These are phyloP conservation scores for Cryptophagus acutangulus DNA, from an alignment of 2,888 invertebrate species.

Conservation along the genomic window DNA sequence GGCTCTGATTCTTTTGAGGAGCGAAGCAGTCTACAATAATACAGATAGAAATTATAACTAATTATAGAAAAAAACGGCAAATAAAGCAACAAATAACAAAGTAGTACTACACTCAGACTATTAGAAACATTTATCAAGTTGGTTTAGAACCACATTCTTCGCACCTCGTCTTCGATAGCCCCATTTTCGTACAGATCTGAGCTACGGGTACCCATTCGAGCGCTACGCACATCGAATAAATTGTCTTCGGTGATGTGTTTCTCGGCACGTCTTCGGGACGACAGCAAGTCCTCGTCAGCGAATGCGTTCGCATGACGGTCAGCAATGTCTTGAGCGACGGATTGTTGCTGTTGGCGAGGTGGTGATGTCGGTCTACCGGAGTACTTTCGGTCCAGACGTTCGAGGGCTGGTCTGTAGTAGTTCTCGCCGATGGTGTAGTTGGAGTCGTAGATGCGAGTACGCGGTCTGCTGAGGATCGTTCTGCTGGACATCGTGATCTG, in stretches of 20 bases:
- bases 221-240: constrained; percentile 58
- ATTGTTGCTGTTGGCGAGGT: constrained; percentile 25
- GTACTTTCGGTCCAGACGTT: constrained; percentile 69
- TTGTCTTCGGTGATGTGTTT: constrained; percentile 52
- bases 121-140: constrained; percentile 1
- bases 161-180: constrained; percentile 49
- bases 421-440: constrained; percentile 82
- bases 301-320: constrained; percentile 49
- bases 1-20: constrained; percentile 57
- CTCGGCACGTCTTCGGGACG: constrained; percentile 51
- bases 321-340: constrained; percentile 38
- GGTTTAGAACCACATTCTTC: constrained; percentile 20
- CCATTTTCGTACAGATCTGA: constrained; percentile 49
- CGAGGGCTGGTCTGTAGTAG: constrained; percentile 73
- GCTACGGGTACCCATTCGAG: constrained; percentile 34
- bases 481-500: constrained; percentile 37
- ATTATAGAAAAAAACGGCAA: too few species aligned
- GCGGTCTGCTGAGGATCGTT: constrained; percentile 53
- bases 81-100: too few species aligned
- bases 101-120: too few species aligned
- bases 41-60: too few species aligned
- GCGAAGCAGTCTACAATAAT: constrained; percentile 57
- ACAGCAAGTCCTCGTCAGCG: constrained; percentile 51
- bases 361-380: constrained; percentile 50
- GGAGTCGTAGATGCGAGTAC: constrained; percentile 80